These are phyloP conservation scores for Gymnothorax javanicus DNA, from an alignment of 2,797 vertebrate species.

Conservation along the genomic window DNA sequence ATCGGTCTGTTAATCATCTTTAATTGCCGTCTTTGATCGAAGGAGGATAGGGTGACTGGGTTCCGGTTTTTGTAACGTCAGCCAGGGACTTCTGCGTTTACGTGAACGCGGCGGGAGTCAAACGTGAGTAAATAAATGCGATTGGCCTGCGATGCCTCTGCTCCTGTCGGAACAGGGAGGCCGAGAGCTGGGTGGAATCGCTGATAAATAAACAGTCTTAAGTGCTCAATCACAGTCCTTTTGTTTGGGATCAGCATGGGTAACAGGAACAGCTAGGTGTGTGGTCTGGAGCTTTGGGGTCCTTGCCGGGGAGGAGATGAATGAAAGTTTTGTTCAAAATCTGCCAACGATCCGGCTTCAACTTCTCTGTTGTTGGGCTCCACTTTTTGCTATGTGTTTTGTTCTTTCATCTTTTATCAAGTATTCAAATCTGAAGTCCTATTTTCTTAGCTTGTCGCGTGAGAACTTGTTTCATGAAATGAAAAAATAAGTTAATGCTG, in stretches of 20 bases:
- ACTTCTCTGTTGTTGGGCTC: neutral
- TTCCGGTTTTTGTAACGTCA: conserved; percentile 7
- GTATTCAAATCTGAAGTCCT: no score
- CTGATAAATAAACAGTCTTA: neutral
- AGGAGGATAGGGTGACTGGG: neutral
- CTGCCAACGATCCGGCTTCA: neutral
- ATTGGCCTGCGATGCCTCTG: neutral
- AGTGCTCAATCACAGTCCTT: neutral
- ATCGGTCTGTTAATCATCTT: conserved; percentile 8
- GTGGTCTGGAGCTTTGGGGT: neutral
- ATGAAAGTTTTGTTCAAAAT: neutral
- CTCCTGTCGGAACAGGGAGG: neutral
- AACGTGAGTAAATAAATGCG: neutral
- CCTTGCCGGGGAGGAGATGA: neutral
- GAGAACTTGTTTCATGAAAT: no score
- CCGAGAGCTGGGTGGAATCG: neutral
- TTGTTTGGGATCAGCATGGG: neutral
- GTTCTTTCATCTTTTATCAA: no score
- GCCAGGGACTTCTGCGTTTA: neutral
- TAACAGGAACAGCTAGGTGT: neutral
- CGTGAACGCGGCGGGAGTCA: neutral
- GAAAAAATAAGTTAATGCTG: no score
- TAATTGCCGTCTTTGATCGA: conserved; percentile 2
- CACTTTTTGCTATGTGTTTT: neutral
- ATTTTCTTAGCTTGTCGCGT: no score